These are phyloP conservation scores for Oxyteleia sp. DNA, from an alignment of 2,888 invertebrate genomes.

Conservation along the genomic window DNA sequence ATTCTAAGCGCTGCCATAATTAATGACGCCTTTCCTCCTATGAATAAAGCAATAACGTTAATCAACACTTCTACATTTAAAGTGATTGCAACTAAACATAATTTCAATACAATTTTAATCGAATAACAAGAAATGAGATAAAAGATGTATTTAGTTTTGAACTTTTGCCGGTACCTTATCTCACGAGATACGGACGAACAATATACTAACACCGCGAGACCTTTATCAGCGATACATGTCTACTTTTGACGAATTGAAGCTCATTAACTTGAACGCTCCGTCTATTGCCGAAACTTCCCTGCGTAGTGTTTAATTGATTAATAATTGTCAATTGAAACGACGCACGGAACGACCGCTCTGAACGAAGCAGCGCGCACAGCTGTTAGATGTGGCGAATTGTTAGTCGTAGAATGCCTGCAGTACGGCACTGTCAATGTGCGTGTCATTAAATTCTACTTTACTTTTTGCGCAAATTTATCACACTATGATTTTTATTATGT, in stretches of 20 bases:
- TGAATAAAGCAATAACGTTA: neutral
- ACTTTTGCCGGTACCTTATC: constrained; percentile 30
- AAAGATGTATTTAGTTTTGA: neutral
- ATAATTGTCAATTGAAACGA: constrained; percentile 23
- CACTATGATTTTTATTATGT: neutral
- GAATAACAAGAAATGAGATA: neutral
- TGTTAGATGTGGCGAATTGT: constrained; percentile 4
- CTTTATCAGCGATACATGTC: neutral
- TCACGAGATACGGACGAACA: neutral
- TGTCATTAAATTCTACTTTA: neutral
- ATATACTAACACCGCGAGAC: neutral
- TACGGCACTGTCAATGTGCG: neutral
- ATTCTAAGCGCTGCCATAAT: constrained; percentile 51
- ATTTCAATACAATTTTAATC: too few species aligned
- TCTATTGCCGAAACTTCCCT: neutral
- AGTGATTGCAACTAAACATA: too few species aligned
- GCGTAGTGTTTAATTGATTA: constrained; percentile 29
- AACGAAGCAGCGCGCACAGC: constrained; percentile 12
- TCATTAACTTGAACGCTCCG: neutral
- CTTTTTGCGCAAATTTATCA: constrained; percentile 12
- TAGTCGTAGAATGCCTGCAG: constrained; percentile 1
- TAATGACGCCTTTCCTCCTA: neutral
- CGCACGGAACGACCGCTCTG: constrained; percentile 1
- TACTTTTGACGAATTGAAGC: neutral
- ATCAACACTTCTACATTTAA: too few species aligned